Base-by-base conservation (phyloP, 2,888 invertebrate genomes). In the Romanomermis culicivorax region DNA sequence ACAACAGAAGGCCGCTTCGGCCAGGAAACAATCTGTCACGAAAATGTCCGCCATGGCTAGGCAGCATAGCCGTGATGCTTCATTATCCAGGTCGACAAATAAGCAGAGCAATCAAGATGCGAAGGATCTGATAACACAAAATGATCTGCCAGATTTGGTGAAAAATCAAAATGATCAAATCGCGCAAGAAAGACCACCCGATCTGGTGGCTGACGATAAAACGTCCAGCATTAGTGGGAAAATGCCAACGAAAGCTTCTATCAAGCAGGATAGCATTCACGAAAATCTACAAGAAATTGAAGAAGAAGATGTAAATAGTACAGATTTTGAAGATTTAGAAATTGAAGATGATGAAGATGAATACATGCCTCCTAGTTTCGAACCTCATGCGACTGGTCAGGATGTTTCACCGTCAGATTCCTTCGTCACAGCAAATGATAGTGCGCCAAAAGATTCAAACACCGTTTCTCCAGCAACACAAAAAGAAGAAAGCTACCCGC, bases 251-350 rank as follows among this genome's bases (percentile, higher is more conserved):
- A 42, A 3, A 11, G 29, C 26, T 48, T 7, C 11, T 11, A 26
- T 51, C 4, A 49, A 26, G 24, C 7, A 11, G 14, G 43, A 52
- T 7, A 25, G n/a, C 11, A 25, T n/a, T 55, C 4, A 48, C 26
- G 56, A 56, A 17, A 17, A 23, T 2, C 42, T 49, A 20, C 54
- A 56, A 26, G 56, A 56, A 36, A 26, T 51, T 17, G 54, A 55
- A 2, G 56, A 52, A 29, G 50, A 52, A 24, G 51, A 51, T 17
- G 52, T 45, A 2, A 11, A 43, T 23, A 56, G 36, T 23, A 30
- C 57, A 7, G 57, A 56, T 29, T 56, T 42, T 29, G 57, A 57
- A 25, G 57, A 50, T 51, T 42, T 49, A 20, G 51, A 49, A 26
- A 14, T 45, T 26, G 51, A 42, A 2, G 36, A 42, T n/a, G 55